phyloP scores from a whole-genome alignment of 2,113 vertebrate species.

The Antechinus flavipes region DNA sequence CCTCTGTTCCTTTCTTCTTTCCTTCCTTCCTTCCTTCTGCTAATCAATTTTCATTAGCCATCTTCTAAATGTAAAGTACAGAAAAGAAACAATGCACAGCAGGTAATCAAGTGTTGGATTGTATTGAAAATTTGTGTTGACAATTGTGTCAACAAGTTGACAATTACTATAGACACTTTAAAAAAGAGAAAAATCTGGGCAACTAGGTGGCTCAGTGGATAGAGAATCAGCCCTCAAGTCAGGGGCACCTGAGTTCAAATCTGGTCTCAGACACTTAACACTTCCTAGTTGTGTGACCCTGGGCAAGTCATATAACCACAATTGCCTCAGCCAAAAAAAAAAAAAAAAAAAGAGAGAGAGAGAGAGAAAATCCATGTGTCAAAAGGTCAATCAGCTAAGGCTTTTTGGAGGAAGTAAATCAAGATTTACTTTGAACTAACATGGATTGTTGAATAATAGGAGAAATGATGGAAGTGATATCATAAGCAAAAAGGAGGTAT shows the following conservation, averaged over 20 bases:
- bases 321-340: no score
- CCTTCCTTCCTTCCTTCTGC: background rate
- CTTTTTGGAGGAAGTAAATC: background rate
- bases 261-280: no score
- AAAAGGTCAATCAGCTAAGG: background rate
- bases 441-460: background rate
- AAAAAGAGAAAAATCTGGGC: background rate
- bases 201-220: no score
- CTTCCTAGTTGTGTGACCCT: no score
- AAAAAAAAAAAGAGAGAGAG: no score
- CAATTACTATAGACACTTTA: background rate
- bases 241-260: no score
- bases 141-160: background rate
- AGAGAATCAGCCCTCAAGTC: no score
- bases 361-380: background rate
- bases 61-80: background rate
- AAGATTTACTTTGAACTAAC: no score
- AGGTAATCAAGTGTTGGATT: background rate
- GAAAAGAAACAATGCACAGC: background rate
- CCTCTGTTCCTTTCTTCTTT: background rate
- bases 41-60: background rate
- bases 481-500: background rate
- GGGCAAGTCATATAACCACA: no score
- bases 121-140: no score
- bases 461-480: background rate